Evolutionary conservation across 1,140 invertebrate species (phyloP), one percentile per base, ranked within the genome.

Genomic region (Marisa cornuarietis): DNA sequence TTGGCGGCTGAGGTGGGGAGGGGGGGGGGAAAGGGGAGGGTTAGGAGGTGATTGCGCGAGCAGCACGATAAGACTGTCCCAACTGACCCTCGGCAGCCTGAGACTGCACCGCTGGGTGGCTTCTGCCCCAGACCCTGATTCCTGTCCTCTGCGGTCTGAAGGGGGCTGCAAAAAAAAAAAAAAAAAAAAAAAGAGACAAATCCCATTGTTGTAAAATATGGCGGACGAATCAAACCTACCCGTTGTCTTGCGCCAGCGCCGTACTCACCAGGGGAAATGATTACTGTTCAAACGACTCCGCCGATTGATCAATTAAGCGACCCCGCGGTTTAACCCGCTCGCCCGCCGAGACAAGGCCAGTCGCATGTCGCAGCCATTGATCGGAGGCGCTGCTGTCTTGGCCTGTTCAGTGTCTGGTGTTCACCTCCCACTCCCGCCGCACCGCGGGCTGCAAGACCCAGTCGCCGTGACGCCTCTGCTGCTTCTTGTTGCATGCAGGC

Each of bases 271-370:
- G 63, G 76, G 76, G 76, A 77, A 68, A 77, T 77, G 66, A 69
- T 51, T 66, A 68, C 76, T 77, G 76, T 69, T 77, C 76, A 77
- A 77, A 77, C 76, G 63, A 77, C 76, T 66, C 63, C 63, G 65
- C 31, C 65, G 20, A 77, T 22, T 77, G 63, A 77, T 77, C 76
- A 77, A 77, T 77, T 68, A 77, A 77, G 63, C 76, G 49, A 26
- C 63, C 49, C 6, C 62, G 61, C 20, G 76, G 51, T 51, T 76
- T 77, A 77, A 68, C 76, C 76, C 52, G 51, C 16, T 13, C 13
- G 51, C 13, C 51, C 9, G 71, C 49, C n/a, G 42, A 54, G 49
- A 24, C 49, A 20, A 11, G 71, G 42, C 54, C 16, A 58, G 54
- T 18, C 54, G 54, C 54, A 58, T 58, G 54, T 58, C 54, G 54